Evolutionary conservation across 2,113 vertebrate genomes (phyloP).

Genomic region (Neogale vison): DNA sequence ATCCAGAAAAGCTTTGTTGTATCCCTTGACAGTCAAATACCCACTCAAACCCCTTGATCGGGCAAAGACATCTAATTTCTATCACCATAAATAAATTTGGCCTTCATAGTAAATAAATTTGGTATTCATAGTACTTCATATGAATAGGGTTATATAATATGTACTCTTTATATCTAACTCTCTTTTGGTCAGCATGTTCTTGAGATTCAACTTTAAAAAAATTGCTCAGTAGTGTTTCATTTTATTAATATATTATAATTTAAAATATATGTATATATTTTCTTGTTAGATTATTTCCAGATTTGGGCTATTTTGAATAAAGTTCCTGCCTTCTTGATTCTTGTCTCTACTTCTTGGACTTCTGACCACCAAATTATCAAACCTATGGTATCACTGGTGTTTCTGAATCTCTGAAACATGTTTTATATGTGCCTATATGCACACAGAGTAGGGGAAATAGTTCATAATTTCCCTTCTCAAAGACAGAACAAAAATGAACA

Average conservation of each 20-base stretch:
- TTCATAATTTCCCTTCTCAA: not conserved
- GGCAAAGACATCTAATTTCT: not conserved
- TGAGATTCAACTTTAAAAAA: not conserved
- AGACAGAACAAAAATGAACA: not conserved
- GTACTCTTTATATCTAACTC: not conserved
- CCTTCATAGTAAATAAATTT: not conserved
- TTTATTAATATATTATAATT: not conserved
- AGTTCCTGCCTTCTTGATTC: not conserved
- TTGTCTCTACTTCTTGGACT: not conserved
- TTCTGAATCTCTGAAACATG: not conserved
- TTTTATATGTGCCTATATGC: not conserved
- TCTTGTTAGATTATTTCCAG: not conserved
- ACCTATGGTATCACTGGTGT: not conserved
- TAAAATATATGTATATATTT: not conserved
- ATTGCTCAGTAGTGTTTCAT: not conserved
- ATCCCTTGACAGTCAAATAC: not conserved
- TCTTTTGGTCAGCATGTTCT: not conserved
- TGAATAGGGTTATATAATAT: not conserved
- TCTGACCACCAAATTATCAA: not conserved
- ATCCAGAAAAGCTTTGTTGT: not conserved
- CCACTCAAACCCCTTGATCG: not conserved
- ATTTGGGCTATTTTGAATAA: not conserved
- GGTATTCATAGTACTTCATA: not conserved
- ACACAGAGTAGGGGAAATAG: accelerated
- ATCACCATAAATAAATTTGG: not conserved